Percentiles rank a stretch among this genome's conserved stretches.
These are phyloP conservation scores for Hormaphis cornu DNA, from an alignment of 1,140 invertebrate genomes.

Conservation along the genomic window DNA sequence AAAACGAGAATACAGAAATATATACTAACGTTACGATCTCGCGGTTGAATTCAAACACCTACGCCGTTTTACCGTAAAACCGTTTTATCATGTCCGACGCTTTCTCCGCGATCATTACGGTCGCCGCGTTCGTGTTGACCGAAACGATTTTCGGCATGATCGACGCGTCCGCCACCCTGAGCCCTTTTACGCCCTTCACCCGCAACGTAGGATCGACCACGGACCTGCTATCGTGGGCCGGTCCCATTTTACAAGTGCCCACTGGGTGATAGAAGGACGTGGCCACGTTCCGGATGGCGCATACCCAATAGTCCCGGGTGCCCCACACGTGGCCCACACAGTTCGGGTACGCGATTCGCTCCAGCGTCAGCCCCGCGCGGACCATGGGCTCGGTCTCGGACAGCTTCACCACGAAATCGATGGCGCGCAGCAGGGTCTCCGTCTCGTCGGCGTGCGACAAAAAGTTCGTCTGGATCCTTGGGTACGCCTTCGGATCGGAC, in stretches of 20 bases:
- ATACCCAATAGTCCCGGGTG: slow-evolving; percentile 40
- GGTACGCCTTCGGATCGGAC: slow-evolving; percentile 48
- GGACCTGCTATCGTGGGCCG: slow-evolving; percentile 40
- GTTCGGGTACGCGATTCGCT: slow-evolving; percentile 48
- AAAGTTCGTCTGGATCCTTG: slow-evolving; percentile 52
- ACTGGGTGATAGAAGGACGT: slow-evolving; percentile 39
- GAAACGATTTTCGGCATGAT: slow-evolving; percentile 43
- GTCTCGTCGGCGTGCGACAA: slow-evolving; percentile 38
- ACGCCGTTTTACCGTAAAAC: slow-evolving; percentile 43
- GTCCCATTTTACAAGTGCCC: slow-evolving; percentile 36
- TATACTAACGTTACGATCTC: too few species aligned
- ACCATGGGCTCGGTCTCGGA: slow-evolving; percentile 40
- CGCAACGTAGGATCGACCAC: slow-evolving; percentile 46
- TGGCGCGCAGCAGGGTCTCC: slow-evolving; percentile 36
- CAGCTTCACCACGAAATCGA: slow-evolving; percentile 38
- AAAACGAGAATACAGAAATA: too few species aligned
- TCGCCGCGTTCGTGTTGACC: slow-evolving; percentile 42
- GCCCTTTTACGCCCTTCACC: slow-evolving; percentile 38
- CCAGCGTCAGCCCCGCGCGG: slow-evolving; percentile 46
- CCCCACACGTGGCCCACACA: slow-evolving; percentile 34
- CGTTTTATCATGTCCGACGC: slow-evolving; percentile 46
- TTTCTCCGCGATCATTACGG: slow-evolving; percentile 52
- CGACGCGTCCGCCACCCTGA: slow-evolving; percentile 44
- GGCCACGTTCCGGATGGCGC: slow-evolving; percentile 38
- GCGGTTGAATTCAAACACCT: too few species aligned